Conservation (phyloP, 2,113 vertebrate species). For the Oxygymnocypris stewartii region DNA sequence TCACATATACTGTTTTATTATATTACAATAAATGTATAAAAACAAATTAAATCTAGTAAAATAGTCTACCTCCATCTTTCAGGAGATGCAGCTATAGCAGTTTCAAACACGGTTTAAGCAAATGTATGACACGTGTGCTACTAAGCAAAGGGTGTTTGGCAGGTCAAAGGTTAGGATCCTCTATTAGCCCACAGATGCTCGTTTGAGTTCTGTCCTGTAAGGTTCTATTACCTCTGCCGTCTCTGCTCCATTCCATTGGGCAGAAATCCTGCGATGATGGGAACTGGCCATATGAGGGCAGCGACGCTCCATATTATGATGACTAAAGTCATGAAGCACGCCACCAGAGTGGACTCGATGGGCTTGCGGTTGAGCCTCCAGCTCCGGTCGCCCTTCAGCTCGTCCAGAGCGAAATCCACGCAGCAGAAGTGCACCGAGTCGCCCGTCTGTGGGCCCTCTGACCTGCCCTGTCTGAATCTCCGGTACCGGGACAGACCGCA, state of each 20-base stretch:
- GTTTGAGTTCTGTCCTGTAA: neutral
- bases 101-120: constrained; percentile 46
- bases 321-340: constrained; percentile 98
- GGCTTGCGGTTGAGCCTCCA: constrained; percentile 97
- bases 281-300: constrained; percentile 99
- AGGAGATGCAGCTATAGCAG: neutral
- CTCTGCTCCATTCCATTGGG: constrained; percentile 92
- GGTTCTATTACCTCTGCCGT: constrained; percentile 75
- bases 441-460: constrained; percentile 80
- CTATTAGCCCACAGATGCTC: neutral
- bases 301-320: constrained; percentile 99
- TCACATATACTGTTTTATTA: constrained; percentile 63
- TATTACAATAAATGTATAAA: constrained; percentile 67
- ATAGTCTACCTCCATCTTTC: constrained; percentile 1
- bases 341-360: constrained; percentile 96
- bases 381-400: constrained; percentile 93
- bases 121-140: constrained; percentile 39
- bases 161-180: constrained; percentile 17
- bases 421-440: constrained; percentile 91
- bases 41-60: constrained; percentile 59
- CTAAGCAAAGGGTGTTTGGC: neutral
- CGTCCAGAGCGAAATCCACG: constrained; percentile 95
- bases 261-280: constrained; percentile 97
- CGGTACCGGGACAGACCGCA: constrained; percentile 87
- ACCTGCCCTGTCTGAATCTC: constrained; percentile 76